Conservation (phyloP, 2,888 invertebrate species). For the Tubulanus polymorphus region DNA sequence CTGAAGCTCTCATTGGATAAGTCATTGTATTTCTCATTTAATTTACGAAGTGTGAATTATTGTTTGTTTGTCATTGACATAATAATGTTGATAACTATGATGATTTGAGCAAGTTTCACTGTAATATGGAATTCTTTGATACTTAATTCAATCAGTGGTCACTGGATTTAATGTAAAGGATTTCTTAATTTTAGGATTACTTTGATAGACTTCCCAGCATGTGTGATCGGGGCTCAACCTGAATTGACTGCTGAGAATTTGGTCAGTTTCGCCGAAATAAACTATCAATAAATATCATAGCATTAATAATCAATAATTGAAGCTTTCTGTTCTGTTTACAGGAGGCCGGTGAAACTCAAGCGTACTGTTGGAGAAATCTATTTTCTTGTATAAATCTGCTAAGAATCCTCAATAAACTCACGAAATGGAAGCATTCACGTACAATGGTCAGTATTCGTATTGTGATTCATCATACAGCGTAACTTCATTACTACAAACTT, state of each 20-base stretch:
- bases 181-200: slow-evolving; percentile 68
- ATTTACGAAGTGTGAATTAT: too few relatives aligned
- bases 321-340: slow-evolving; percentile 26
- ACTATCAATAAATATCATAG: background rate
- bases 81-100: too few relatives aligned
- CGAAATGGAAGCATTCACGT: slow-evolving; percentile 99
- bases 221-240: slow-evolving; percentile 91
- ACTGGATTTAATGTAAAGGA: too few relatives aligned
- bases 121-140: too few relatives aligned
- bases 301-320: too few relatives aligned
- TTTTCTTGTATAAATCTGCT: slow-evolving; percentile 96
- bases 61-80: too few relatives aligned
- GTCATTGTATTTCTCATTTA: too few relatives aligned
- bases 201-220: slow-evolving; percentile 89
- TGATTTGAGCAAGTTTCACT: too few relatives aligned
- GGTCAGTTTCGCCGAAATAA: slow-evolving; percentile 27
- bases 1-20: too few relatives aligned
- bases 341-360: slow-evolving; percentile 58
- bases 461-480: too few relatives aligned
- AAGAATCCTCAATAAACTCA: slow-evolving; percentile 93
- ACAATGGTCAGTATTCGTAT: slow-evolving; percentile 52
- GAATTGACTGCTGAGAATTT: slow-evolving; percentile 88
- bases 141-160: too few relatives aligned
- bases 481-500: too few relatives aligned
- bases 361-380: slow-evolving; percentile 95